Conservation (phyloP, 2,888 invertebrate species). For the Cylindroiulus punctatus region DNA sequence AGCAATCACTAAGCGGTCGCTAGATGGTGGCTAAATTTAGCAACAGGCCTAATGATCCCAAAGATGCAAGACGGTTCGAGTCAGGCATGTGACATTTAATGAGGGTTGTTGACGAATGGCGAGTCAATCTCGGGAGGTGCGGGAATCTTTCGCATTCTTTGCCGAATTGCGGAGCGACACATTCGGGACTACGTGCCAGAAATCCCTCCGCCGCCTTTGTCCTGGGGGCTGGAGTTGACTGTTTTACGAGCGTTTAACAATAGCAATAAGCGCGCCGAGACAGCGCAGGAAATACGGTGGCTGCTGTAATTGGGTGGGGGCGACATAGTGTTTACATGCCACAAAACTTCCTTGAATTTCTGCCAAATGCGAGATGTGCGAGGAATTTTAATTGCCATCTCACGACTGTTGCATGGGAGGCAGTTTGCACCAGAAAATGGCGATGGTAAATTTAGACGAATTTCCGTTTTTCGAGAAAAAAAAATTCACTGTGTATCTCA, state of each 20-base stretch:
- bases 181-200: neutral
- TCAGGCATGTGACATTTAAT: too few species aligned
- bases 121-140: neutral
- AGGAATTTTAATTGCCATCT: neutral
- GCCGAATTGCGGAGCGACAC: neutral
- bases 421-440: too few species aligned
- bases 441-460: too few species aligned
- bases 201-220: neutral
- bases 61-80: too few species aligned
- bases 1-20: too few species aligned
- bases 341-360: neutral
- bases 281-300: neutral
- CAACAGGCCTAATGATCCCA: too few species aligned
- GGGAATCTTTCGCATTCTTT: neutral
- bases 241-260: neutral
- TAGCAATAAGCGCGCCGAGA: neutral
- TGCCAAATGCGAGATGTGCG: neutral
- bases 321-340: neutral
- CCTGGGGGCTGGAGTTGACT: neutral
- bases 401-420: too few species aligned
- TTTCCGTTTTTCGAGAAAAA: too few species aligned
- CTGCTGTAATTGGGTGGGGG: neutral
- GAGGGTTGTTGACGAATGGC: too few species aligned
- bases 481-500: too few species aligned
- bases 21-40: too few species aligned